phyloP scores from a whole-genome alignment of 2,797 vertebrate species.

The Enteromius trimaculatus region DNA sequence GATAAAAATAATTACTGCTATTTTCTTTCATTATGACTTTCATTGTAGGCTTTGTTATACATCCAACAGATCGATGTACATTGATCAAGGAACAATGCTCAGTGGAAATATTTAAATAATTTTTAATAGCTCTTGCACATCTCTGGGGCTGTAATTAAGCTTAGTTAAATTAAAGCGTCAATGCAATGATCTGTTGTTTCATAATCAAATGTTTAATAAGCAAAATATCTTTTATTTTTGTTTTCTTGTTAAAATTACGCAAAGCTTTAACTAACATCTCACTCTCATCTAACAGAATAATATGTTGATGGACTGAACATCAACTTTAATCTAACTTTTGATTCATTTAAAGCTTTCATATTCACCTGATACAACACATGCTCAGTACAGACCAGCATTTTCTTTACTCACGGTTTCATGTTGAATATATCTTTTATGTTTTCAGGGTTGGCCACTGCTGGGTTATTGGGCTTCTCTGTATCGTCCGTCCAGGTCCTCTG shows the following conservation, averaged over 20 bases:
- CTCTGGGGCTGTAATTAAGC: neutral
- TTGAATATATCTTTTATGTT: conserved; percentile 90
- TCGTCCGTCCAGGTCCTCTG: conserved; percentile 87
- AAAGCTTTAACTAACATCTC: neutral
- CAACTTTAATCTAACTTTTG: neutral
- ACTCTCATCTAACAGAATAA: neutral
- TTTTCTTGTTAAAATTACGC: neutral
- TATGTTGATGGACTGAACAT: neutral
- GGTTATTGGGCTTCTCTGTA: conserved; percentile 84
- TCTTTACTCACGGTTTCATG: conserved; percentile 93
- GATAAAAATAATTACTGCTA: neutral
- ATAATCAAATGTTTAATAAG: neutral
- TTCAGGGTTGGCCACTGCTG: conserved; percentile 81
- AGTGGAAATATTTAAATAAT: neutral
- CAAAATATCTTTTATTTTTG: neutral
- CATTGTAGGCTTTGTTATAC: neutral
- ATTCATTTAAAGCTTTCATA: neutral
- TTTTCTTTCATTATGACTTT: neutral
- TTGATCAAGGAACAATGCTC: neutral
- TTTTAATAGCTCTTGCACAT: neutral
- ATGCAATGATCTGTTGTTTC: neutral
- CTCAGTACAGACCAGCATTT: neutral
- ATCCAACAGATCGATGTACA: neutral
- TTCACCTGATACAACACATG: neutral
- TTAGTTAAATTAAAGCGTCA: neutral